Evolutionary conservation across 2,797 vertebrate species (phyloP).

Genomic region (Amazona ochrocephala): DNA sequence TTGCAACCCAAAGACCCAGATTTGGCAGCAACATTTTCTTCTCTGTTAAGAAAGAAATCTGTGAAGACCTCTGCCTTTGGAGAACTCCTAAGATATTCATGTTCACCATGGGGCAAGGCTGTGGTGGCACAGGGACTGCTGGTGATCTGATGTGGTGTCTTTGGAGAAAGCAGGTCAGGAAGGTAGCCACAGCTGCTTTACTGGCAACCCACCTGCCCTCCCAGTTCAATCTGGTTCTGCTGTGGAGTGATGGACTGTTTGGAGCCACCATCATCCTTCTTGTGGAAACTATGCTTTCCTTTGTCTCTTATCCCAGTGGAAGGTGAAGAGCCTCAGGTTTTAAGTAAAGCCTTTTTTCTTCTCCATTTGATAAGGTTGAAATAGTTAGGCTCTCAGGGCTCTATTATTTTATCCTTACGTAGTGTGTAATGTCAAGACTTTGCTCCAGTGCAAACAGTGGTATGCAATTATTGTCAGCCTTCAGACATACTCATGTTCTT

Average conservation of each 20-base stretch:
- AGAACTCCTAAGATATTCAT: not conserved
- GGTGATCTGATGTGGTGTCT: not conserved
- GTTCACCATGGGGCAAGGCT: accelerated
- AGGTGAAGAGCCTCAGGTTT: not conserved
- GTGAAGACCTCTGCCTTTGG: not conserved
- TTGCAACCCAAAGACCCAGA: not conserved
- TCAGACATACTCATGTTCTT: not conserved
- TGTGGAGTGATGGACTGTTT: accelerated
- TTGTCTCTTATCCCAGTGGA: not conserved
- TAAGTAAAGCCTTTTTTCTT: not conserved
- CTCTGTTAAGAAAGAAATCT: not conserved
- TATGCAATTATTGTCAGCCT: not conserved
- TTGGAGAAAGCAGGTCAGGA: not conserved
- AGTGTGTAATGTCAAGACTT: not conserved
- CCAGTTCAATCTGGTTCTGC: not conserved
- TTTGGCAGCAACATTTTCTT: not conserved
- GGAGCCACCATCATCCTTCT: not conserved
- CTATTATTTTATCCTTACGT: not conserved
- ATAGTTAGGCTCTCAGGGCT: not conserved
- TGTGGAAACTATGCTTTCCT: not conserved
- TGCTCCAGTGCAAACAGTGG: not conserved
- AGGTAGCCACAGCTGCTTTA: not conserved
- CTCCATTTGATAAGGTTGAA: not conserved
- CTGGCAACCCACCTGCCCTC: not conserved
- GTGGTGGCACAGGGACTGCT: not conserved